Evolutionary conservation across 2,113 vertebrate genomes (phyloP), one percentile per base, ranked within the genome.

Genomic region (Cygnus buccinator): DNA sequence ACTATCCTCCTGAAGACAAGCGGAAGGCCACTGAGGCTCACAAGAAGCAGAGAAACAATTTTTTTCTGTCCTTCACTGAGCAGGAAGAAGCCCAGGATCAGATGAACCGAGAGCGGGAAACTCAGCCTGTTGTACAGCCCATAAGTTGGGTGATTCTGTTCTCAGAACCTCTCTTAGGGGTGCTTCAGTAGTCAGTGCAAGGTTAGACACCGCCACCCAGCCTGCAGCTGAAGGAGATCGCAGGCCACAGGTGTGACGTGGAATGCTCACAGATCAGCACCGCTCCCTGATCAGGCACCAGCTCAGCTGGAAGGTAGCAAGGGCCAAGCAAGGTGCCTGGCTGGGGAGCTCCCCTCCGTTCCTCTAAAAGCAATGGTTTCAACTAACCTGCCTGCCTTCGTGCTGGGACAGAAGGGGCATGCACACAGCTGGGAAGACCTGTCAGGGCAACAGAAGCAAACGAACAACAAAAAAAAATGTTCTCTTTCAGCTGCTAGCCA

Each of bases 201-300:
- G 23, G 54, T 90, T 66, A 58, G 59, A 62, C 59, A 92, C 22
- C 28, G 31, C 41, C 13, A 44, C n/a, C 35, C 31, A 72, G 6
- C 28, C 15, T 52, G 61, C 41, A 73, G 59, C 33, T 58, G 65
- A 55, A 43, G 39, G 46, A 66, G 82, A 48, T 10, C 9, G 5
- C 0, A 3, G 31, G 48, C 23, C 52, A 44, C 1, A 0, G 35
- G 46, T 11, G 54, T 18, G 43, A 37, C 2, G 25, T 16, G 48
- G 15, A 48, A 55, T 1, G 14, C 33, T 68, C 28, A 22, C 17
- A 52, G 43, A 16, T 52, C 70, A 71, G 44, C 37, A 39, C 35
- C 6, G 4, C 48, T 57, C 61, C 26, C 55, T 65, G 29, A 41
- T 15, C 20, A 59, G 16, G 39, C 35, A 35, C 44, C 10, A 62